Evolutionary conservation across 2,888 invertebrate genomes (phyloP), one percentile per base, ranked within the genome.

Genomic region (Cerastis rubricosa): DNA sequence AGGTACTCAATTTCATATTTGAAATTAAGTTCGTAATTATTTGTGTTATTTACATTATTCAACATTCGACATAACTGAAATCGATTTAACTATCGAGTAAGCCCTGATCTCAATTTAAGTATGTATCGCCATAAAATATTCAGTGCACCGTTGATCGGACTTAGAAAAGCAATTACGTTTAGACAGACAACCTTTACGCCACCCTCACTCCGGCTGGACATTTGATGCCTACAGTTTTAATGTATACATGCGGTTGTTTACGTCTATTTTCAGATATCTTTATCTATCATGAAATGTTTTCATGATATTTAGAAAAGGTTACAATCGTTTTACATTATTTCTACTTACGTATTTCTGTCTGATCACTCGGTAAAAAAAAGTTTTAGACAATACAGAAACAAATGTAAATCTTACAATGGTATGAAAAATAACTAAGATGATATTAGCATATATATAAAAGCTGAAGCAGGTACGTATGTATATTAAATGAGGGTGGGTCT

Each of bases 401-500:
- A 43, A 65, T 49, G 7, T 35, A 35, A 49, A 61, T 25, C 14
- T 72, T 67, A 9, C 22, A 70, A 43, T 17, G 9, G 22, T 59
- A 49, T 70, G 43, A 57, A 78, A 65, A 61, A 54, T 71, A 49
- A 47, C 54, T 29, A 29, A 57, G 66, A 73, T 77, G 47, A 80
- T 80, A 84, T 88, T 85, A 80, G 80, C 75, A 72, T 78, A 84
- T 85, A 80, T 87, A 89, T 87, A 90, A 90, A 94, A 93, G 92
- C 91, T 91, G 86, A 91, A 91, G 87, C 90, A 91, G 91, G 87
- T 90, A 89, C 89, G 85, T 89, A 89, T 96, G 94, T 95, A 96
- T 96, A 94, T 95, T 96, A 94, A 92, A 96, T 96, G 96, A 95
- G 94, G 94, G 90, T 91, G 94, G 94, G 93, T 92, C 93, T 92